phyloP scores from a whole-genome alignment of 2,888 invertebrate species.

The Dioctria rufipes region DNA sequence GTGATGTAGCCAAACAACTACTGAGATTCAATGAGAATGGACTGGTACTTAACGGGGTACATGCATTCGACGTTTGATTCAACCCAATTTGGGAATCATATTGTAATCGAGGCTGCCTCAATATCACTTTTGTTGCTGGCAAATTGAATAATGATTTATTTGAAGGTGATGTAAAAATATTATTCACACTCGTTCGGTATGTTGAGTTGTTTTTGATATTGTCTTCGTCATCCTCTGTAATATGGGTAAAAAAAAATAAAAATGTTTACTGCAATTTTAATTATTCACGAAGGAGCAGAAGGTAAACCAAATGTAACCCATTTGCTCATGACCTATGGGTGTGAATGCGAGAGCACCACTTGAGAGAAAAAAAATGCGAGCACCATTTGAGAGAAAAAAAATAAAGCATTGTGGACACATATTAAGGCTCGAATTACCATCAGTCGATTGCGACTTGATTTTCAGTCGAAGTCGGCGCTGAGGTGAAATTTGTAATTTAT shows the following conservation, averaged over 20 bases:
- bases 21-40: constrained; percentile 59
- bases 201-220: constrained; percentile 38
- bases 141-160: constrained; percentile 48
- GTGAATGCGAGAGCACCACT: no score
- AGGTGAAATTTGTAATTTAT: no score
- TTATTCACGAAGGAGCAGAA: neutral
- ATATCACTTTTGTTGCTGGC: constrained; percentile 63
- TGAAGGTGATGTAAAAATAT: constrained; percentile 29
- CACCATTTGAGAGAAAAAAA: no score
- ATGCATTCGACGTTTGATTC: constrained; percentile 59
- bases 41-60: constrained; percentile 66
- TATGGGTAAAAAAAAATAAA: neutral
- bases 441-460: no score
- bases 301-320: neutral
- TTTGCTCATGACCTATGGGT: no score
- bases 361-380: no score
- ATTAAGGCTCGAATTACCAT: no score
- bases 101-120: constrained; percentile 68
- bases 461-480: no score
- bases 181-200: constrained; percentile 25
- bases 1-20: constrained; percentile 42
- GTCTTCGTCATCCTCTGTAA: constrained; percentile 55
- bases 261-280: no score
- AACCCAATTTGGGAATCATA: constrained; percentile 64
- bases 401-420: no score